phyloP scores from a whole-genome alignment of 2,888 invertebrate species.

The Orthonychiurus folsomi region DNA sequence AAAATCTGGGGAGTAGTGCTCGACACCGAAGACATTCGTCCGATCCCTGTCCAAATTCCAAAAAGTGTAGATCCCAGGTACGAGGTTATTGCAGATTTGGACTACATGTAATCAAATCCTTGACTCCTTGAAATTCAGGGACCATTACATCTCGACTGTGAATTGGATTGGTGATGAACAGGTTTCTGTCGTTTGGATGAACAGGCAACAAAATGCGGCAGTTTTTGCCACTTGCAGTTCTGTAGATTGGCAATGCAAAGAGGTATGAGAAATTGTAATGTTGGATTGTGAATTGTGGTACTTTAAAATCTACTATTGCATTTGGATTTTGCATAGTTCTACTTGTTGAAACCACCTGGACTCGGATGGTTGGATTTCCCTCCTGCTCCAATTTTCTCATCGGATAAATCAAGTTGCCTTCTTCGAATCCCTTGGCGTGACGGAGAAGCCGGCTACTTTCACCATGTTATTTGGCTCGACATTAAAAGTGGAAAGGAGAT shows the following conservation, averaged over 20 bases:
- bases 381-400: constrained; percentile 46
- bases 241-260: constrained; percentile 60
- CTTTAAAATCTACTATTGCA: no score
- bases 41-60: constrained; percentile 16
- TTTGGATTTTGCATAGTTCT: no score
- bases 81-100: background rate
- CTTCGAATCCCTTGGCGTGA: constrained; percentile 51
- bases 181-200: constrained; percentile 64
- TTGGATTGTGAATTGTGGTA: no score
- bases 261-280: constrained; percentile 58
- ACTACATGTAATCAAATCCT: background rate
- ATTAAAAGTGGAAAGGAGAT: constrained; percentile 34
- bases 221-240: constrained; percentile 69
- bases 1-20: constrained; percentile 67
- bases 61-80: constrained; percentile 9
- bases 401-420: constrained; percentile 45
- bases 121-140: constrained; percentile 41
- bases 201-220: constrained; percentile 73
- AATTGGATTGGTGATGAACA: constrained; percentile 59
- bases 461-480: constrained; percentile 47
- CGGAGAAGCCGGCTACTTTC: constrained; percentile 51
- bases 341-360: constrained; percentile 22
- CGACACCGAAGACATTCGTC: constrained; percentile 44
- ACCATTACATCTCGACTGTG: constrained; percentile 60
- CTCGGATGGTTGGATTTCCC: constrained; percentile 45